Conservation (phyloP, 1,140 invertebrate species). For the Caenorhabditis brenneri region DNA sequence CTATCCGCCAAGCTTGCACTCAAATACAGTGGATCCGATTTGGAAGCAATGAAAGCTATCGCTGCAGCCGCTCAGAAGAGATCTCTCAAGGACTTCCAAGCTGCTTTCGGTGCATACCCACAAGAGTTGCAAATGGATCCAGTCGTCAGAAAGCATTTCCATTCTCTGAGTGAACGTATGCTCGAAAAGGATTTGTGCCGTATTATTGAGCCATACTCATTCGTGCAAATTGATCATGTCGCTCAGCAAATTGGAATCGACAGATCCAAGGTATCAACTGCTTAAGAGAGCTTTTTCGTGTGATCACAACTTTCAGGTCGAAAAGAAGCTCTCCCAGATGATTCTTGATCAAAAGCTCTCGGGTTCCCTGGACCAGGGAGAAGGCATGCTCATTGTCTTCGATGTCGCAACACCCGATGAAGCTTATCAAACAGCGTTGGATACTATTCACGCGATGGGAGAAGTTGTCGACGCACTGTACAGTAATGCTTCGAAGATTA, state of each 20-base stretch:
- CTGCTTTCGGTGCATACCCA: slow-evolving; percentile 84
- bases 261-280: slow-evolving; percentile 73
- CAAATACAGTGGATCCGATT: slow-evolving; percentile 90
- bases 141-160: slow-evolving; percentile 92
- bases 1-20: slow-evolving; percentile 94
- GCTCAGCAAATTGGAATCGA: slow-evolving; percentile 81
- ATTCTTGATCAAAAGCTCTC: slow-evolving; percentile 95
- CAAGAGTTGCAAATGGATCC: slow-evolving; percentile 83
- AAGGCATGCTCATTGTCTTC: slow-evolving; percentile 94
- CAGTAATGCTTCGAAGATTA: slow-evolving; percentile 45
- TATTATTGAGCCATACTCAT: slow-evolving; percentile 97
- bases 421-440: slow-evolving; percentile 93
- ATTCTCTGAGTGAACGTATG: slow-evolving; percentile 96
- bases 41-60: slow-evolving; percentile 96
- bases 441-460: slow-evolving; percentile 97
- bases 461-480: slow-evolving; percentile 76
- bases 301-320: slow-evolving; percentile 77
- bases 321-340: slow-evolving; percentile 99
- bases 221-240: slow-evolving; percentile 85
- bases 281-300: too few relatives aligned
- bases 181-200: slow-evolving; percentile 97
- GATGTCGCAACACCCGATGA: slow-evolving; percentile 92
- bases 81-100: slow-evolving; percentile 92
- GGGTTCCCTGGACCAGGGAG: slow-evolving; percentile 94
- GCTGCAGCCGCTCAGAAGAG: slow-evolving; percentile 93